phyloP scores from a whole-genome alignment of 1,140 invertebrate genomes.

The Caerostris darwini region DNA sequence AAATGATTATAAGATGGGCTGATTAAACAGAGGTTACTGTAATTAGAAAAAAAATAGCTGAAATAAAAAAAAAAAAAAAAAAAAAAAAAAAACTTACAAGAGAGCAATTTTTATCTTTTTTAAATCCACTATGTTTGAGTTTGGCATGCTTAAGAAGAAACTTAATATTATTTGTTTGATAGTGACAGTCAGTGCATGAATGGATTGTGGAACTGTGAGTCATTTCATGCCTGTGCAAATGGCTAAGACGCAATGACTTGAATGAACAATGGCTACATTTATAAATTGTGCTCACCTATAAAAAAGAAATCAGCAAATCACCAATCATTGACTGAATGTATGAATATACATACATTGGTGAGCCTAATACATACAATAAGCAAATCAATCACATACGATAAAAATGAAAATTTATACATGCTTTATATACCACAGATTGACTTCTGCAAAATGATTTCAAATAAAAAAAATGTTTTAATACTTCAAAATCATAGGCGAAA shows the following conservation, averaged over 20 bases:
- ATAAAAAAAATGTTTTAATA: too few relatives aligned
- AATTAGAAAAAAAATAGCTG: neutral
- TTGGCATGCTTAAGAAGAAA: conserved; percentile 77
- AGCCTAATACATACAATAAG: too few relatives aligned
- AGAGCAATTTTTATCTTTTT: conserved; percentile 3
- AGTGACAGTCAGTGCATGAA: conserved; percentile 79
- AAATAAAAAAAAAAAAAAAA: neutral
- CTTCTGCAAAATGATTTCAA: too few relatives aligned
- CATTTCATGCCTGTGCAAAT: conserved; percentile 81
- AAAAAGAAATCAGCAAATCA: conserved; percentile 13
- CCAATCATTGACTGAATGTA: too few relatives aligned
- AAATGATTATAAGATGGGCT: too few relatives aligned
- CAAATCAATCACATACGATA: too few relatives aligned
- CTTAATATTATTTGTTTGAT: conserved; percentile 79
- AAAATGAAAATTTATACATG: too few relatives aligned
- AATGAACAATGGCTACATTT: conserved; percentile 81
- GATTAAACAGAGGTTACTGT: neutral
- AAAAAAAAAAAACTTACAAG: conserved; percentile 40
- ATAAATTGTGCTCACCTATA: conserved; percentile 79
- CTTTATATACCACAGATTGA: too few relatives aligned
- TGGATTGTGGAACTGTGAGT: conserved; percentile 80
- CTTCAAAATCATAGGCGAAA: too few relatives aligned
- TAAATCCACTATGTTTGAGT: conserved; percentile 69
- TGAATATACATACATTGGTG: too few relatives aligned
- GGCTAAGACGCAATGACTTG: conserved; percentile 80